phyloP scores from a whole-genome alignment of 2,888 invertebrate species.

The Eulithis testata region DNA sequence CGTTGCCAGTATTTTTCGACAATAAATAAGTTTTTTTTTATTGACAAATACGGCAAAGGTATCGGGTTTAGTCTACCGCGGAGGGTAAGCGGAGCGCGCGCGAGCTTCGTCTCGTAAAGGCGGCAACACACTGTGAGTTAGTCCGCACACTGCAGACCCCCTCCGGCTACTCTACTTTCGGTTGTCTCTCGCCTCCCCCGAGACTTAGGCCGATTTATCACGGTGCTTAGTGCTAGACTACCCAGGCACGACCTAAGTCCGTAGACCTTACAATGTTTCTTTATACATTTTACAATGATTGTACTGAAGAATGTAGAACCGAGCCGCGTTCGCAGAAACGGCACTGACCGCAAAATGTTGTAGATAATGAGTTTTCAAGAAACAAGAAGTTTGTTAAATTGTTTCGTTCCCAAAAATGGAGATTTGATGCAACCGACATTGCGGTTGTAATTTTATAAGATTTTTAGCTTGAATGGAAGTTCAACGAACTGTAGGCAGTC shows the following conservation, averaged over 20 bases:
- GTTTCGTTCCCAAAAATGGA: slow-evolving; percentile 49
- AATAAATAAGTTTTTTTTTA: slow-evolving; percentile 32
- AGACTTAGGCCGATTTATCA: slow-evolving; percentile 76
- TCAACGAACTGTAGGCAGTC: slow-evolving; percentile 54
- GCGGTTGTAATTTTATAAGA: slow-evolving; percentile 48
- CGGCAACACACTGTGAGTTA: slow-evolving; percentile 70
- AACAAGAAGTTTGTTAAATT: slow-evolving; percentile 44
- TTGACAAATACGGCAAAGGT: slow-evolving; percentile 45
- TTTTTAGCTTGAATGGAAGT: slow-evolving; percentile 45
- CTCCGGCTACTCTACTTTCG: slow-evolving; percentile 79
- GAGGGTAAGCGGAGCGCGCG: slow-evolving; percentile 52
- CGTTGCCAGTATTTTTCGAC: slow-evolving; percentile 42
- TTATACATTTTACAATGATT: slow-evolving; percentile 52
- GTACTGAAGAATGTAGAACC: slow-evolving; percentile 25
- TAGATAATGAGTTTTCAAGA: slow-evolving; percentile 53
- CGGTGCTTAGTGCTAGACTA: slow-evolving; percentile 41
- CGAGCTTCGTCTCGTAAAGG: slow-evolving; percentile 69
- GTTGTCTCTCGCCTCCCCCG: slow-evolving; percentile 73
- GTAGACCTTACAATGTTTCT: slow-evolving; percentile 49
- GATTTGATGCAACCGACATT: slow-evolving; percentile 47
- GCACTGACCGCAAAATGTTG: slow-evolving; percentile 62
- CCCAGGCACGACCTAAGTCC: slow-evolving; percentile 27
- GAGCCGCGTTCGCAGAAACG: slow-evolving; percentile 42
- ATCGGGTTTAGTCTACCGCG: slow-evolving; percentile 46
- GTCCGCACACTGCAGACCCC: slow-evolving; percentile 64